Conservation (phyloP, 2,113 vertebrate genomes). For the Hydrochoerus hydrochaeris region DNA sequence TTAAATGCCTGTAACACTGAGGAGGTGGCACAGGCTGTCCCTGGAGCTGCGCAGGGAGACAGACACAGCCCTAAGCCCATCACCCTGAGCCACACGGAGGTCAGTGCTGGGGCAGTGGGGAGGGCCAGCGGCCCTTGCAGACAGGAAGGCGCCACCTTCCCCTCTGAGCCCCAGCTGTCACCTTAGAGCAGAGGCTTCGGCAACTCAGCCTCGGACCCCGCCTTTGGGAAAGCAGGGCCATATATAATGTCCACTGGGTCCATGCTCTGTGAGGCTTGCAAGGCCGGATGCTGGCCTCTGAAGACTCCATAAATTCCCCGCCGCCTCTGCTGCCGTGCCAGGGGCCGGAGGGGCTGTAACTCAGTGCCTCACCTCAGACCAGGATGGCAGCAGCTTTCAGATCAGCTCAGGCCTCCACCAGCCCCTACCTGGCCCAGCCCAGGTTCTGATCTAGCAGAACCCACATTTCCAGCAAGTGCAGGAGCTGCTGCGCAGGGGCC, state of each 20-base stretch:
- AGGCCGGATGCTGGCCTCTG: fast-evolving
- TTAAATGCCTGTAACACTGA: conserved; percentile 76
- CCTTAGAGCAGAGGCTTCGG: neutral
- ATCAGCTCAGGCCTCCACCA: too few species aligned
- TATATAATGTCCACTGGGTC: fast-evolving
- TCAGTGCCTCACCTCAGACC: fast-evolving
- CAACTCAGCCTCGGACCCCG: fast-evolving
- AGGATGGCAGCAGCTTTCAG: fast-evolving
- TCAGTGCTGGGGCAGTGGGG: neutral
- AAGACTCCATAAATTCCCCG: fast-evolving
- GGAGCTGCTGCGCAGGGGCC: neutral
- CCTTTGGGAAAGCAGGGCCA: neutral
- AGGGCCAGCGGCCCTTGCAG: neutral
- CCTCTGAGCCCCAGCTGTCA: neutral
- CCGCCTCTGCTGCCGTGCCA: fast-evolving
- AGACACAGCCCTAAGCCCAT: neutral
- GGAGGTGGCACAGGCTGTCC: conserved; percentile 53
- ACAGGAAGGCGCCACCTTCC: fast-evolving
- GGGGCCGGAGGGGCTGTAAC: too few species aligned
- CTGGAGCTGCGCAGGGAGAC: conserved; percentile 61
- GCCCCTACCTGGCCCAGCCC: fast-evolving
- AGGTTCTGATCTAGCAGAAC: neutral
- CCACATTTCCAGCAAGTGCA: neutral
- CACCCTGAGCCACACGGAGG: neutral
- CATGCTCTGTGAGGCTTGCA: fast-evolving